These are phyloP conservation scores for Mnemiopsis leidyi DNA, from an alignment of 37 sponge, comb jelly and placozoan species.

Conservation along the genomic window DNA sequence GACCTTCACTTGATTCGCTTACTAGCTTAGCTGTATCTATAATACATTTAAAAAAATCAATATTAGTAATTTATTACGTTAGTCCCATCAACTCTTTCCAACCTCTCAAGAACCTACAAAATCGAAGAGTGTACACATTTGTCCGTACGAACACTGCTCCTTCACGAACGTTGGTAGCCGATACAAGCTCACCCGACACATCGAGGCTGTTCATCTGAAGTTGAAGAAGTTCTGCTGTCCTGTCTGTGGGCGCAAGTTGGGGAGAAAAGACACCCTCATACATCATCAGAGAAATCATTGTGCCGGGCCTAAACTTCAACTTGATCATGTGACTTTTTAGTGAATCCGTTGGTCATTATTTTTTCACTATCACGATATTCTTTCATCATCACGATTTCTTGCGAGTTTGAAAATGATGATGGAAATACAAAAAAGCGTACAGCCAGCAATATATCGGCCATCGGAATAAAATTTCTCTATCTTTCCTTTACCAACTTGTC, in stretches of 20 bases:
- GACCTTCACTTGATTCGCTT: too few relatives aligned
- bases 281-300: background rate
- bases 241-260: background rate
- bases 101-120: background rate
- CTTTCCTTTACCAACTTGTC: too few relatives aligned
- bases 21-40: too few relatives aligned
- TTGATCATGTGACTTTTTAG: background rate
- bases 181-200: conserved; percentile 19
- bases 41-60: too few relatives aligned
- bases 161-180: background rate
- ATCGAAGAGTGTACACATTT: background rate
- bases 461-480: too few relatives aligned
- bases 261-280: background rate
- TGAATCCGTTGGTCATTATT: too few relatives aligned
- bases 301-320: background rate
- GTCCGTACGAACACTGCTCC: background rate
- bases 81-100: too few relatives aligned
- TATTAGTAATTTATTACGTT: too few relatives aligned
- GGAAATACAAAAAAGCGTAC: too few relatives aligned
- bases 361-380: too few relatives aligned
- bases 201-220: background rate
- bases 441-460: too few relatives aligned
- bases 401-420: too few relatives aligned
- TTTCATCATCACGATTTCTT: background rate
- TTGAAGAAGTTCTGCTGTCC: background rate